Base-by-base conservation (phyloP, 2,797 vertebrate species). In the Lateolabrax maculatus region DNA sequence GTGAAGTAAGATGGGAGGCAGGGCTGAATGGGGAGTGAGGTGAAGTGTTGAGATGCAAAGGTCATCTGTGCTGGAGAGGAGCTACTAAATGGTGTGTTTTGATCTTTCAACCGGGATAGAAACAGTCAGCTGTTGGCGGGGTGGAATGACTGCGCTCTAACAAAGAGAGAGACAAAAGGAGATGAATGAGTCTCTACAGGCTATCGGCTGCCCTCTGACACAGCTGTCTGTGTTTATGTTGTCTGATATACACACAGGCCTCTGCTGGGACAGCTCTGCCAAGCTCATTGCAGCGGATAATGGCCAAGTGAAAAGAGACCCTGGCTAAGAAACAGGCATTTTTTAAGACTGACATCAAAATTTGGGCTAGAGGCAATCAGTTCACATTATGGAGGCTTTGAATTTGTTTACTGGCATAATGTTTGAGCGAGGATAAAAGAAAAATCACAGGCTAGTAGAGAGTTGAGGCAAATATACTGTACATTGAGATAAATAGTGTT, bases 151-250 rank as follows among this genome's bases (percentile, higher is more conserved):
- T 73, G 81, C 57, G 57, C 75, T 72, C 77, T 60, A 69, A 92
- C 89, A 89, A 78, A 83, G 81, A 87, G 70, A 74, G 72, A 90
- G 85, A 90, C 84, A 88, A 89, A 92, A 79, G 79, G 89, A 92
- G 92, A 93, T 87, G 82, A 91, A 92, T 89, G 85, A 87, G 86
- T 87, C 80, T 84, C 79, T 67, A 43, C 84, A 86, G 89, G 84
- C 86, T 84, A 88, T 89, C 80, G 57, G 71, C 81, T 89, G 90
- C 85, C 84, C 88, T 91, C 89, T 93, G 92, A 92, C 92, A 86
- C 80, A 63, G 78, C 81, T 84, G 88, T 91, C 90, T 85, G 85
- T 86, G 84, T 87, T 88, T 87, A 79, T 80, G 88, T 84, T 78
- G 89, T 89, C 79, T 92, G 84, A 85, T 85, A 80, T 79, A 82